Percentiles rank a stretch among this genome's conserved stretches.
These are phyloP conservation scores for Hippopotamus amphibius DNA, from an alignment of 2,113 vertebrate genomes.

Conservation along the genomic window DNA sequence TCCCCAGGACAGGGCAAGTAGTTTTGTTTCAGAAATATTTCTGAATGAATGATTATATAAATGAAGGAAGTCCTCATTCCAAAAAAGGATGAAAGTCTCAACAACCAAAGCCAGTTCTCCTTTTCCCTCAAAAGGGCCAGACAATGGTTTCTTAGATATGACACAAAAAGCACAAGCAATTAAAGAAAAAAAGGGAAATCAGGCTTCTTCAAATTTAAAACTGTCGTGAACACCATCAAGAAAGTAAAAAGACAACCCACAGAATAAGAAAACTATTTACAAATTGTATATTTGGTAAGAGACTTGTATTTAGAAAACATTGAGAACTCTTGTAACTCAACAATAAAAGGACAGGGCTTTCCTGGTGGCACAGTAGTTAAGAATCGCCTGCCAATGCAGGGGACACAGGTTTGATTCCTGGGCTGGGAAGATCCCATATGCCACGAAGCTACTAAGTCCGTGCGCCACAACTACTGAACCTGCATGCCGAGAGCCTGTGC, in stretches of 20 bases:
- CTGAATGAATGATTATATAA: neutral
- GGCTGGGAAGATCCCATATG: neutral
- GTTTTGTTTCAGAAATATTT: conserved; percentile 8
- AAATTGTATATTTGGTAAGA: neutral
- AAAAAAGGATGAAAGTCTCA: neutral
- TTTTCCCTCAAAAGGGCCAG: neutral
- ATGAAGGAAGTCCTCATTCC: neutral
- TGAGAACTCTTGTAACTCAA: neutral
- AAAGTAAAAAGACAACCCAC: neutral
- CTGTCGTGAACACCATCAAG: neutral
- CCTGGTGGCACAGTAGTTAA: neutral
- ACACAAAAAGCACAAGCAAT: neutral
- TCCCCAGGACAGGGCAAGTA: neutral
- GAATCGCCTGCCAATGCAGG: neutral
- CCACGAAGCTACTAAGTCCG: neutral
- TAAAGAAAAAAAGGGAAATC: neutral
- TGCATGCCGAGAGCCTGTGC: too few relatives aligned
- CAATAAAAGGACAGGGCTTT: neutral
- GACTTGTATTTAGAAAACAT: neutral
- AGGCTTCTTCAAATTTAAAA: neutral
- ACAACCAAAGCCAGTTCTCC: neutral
- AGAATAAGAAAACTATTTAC: neutral
- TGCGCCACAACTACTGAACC: neutral
- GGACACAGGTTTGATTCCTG: neutral
- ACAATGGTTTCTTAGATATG: neutral